Conservation (phyloP, 2,888 invertebrate species). For the Ametastegia equiseti region DNA sequence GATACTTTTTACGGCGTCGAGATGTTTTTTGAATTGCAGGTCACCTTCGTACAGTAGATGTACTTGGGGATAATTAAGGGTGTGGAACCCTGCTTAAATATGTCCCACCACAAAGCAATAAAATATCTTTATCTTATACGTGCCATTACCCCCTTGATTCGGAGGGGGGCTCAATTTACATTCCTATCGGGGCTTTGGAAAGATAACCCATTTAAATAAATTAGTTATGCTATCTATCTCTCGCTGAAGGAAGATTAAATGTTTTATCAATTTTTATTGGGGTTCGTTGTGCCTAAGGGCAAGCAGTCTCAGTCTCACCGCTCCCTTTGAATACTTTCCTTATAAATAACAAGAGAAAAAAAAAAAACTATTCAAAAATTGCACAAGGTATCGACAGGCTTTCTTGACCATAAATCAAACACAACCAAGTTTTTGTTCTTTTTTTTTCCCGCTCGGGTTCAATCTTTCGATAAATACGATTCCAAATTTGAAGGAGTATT, state of each 20-base stretch:
- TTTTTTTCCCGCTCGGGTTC: background rate
- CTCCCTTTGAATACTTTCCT: background rate
- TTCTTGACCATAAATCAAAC: background rate
- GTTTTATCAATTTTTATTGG: conserved; percentile 75
- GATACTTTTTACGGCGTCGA: background rate
- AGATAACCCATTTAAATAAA: conserved; percentile 76
- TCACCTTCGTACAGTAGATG: background rate
- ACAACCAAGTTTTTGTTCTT: background rate
- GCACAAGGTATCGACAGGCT: background rate
- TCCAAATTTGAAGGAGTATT: background rate
- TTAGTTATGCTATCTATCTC: conserved; percentile 75
- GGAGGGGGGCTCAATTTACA: conserved; percentile 72
- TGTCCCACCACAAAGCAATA: conserved; percentile 70
- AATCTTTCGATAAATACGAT: background rate
- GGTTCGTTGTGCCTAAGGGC: conserved; percentile 65
- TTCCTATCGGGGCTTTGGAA: conserved; percentile 74
- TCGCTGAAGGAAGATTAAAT: conserved; percentile 68
- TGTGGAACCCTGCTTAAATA: conserved; percentile 68
- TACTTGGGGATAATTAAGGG: conserved; percentile 33
- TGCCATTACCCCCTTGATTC: conserved; percentile 74
- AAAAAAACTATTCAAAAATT: background rate
- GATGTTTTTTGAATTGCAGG: background rate
- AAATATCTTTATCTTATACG: conserved; percentile 75
- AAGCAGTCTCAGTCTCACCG: background rate
- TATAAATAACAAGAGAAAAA: background rate